Conservation (phyloP, 2,113 vertebrate genomes). For the Sylvia atricapilla region DNA sequence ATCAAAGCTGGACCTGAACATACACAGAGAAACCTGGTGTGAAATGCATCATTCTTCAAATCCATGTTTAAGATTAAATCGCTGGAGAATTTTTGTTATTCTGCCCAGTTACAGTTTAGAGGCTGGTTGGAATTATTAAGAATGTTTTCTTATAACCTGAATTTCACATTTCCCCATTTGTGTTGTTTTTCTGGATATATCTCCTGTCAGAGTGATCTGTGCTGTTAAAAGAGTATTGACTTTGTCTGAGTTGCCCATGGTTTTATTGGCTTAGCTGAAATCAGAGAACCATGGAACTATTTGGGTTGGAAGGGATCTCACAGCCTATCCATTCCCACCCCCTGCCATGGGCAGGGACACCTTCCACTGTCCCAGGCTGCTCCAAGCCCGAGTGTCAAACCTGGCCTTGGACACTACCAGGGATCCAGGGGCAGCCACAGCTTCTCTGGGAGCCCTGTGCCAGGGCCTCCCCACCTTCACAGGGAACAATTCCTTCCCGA, state of each 20-base stretch:
- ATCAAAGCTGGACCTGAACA: not conserved
- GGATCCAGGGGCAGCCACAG: not conserved
- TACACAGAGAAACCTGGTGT: not conserved
- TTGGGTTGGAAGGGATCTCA: not conserved
- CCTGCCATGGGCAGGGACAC: not conserved
- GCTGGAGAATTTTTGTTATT: not conserved
- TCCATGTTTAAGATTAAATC: not conserved
- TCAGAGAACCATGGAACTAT: not conserved
- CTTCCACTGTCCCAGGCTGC: not conserved
- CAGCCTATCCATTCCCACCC: rapidly evolving
- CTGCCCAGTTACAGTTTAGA: not conserved
- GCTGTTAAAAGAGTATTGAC: not conserved
- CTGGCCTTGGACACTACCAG: not conserved
- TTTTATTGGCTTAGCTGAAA: not conserved
- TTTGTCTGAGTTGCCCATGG: not conserved
- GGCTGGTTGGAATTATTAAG: not conserved
- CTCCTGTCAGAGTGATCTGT: not conserved
- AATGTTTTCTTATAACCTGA: not conserved
- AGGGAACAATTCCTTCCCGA: not conserved
- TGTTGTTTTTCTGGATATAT: not conserved
- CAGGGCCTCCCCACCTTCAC: rapidly evolving
- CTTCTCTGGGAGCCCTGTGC: not conserved
- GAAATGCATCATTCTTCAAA: not conserved
- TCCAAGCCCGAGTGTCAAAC: not conserved
- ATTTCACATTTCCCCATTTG: not conserved